These are phyloP conservation scores for Henricia sp. DNA, from an alignment of 53 echinoderm and acorn worm species.

Conservation along the genomic window DNA sequence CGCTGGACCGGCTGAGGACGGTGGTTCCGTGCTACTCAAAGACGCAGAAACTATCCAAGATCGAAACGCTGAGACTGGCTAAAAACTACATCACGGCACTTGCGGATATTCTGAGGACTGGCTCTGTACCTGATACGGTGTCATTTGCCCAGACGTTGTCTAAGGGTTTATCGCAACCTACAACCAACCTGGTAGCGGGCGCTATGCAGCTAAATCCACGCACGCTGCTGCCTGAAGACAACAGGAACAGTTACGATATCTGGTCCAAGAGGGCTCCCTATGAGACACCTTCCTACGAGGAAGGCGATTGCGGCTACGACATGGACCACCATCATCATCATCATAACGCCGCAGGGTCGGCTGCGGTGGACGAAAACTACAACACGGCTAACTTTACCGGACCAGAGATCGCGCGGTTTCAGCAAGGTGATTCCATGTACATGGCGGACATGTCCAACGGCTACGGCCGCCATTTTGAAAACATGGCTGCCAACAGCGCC, in stretches of 20 bases:
- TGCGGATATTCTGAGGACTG: conserved; percentile 90
- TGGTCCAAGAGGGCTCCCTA: conserved; percentile 72
- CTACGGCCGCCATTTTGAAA: conserved; percentile 53
- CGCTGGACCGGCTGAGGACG: conserved; percentile 83
- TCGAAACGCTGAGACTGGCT: conserved; percentile 91
- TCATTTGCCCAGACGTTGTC: conserved; percentile 91
- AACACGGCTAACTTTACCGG: conserved; percentile 65
- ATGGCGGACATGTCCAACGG: conserved; percentile 43
- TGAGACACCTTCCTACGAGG: conserved; percentile 35
- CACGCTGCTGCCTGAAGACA: conserved; percentile 88
- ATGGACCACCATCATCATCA: too few relatives aligned
- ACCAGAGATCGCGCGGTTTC: conserved; percentile 22
- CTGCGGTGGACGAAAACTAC: conserved; percentile 80
- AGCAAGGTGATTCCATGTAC: conserved; percentile 50
- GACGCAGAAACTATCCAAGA: conserved; percentile 96
- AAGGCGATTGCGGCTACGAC: conserved; percentile 47
- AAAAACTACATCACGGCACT: conserved; percentile 97
- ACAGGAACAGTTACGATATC: conserved; percentile 66
- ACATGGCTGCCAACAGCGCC: neutral
- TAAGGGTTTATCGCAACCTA: conserved; percentile 94
- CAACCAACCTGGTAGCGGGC: conserved; percentile 96
- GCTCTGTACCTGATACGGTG: conserved; percentile 87
- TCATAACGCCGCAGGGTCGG: conserved; percentile 10
- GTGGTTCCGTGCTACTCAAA: conserved; percentile 97
- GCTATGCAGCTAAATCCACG: conserved; percentile 99